A percentile compares a stretch with the other conserved stretches of the same genome.
Evolutionary conservation across 1,140 invertebrate genomes (phyloP).

Genomic region (Aphis craccivora): DNA sequence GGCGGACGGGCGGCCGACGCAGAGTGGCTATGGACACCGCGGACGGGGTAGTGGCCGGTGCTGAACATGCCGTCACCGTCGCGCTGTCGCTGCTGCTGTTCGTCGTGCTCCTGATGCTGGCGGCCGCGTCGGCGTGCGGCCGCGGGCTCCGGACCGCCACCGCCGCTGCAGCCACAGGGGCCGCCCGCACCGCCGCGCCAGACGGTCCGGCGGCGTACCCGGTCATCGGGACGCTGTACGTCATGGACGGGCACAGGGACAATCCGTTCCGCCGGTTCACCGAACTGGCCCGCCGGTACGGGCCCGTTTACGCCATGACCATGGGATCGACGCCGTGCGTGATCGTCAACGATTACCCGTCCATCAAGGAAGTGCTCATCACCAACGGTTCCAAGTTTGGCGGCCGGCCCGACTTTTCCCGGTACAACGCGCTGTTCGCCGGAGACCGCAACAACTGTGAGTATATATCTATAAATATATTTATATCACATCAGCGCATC

Average conservation of each 20-base stretch:
- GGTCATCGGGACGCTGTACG: slow-evolving; percentile 75
- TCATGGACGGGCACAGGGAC: slow-evolving; percentile 69
- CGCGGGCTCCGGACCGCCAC: not conserved
- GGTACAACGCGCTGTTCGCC: slow-evolving; percentile 78
- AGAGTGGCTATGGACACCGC: slow-evolving; percentile 49
- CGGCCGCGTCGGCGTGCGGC: not conserved
- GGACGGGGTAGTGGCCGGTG: slow-evolving; percentile 35
- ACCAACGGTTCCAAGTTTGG: slow-evolving; percentile 82
- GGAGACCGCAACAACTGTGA: slow-evolving; percentile 81
- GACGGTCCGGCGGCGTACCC: slow-evolving; percentile 75
- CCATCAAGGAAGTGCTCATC: slow-evolving; percentile 81
- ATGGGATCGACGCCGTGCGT: slow-evolving; percentile 76
- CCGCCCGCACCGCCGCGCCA: slow-evolving; percentile 61
- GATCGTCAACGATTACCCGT: slow-evolving; percentile 77
- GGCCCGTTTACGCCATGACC: slow-evolving; percentile 77
- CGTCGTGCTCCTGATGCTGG: not conserved
- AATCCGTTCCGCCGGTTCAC: slow-evolving; percentile 79
- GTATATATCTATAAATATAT: slow-evolving; percentile 64
- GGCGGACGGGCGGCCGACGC: not conserved
- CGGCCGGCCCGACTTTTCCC: slow-evolving; percentile 79
- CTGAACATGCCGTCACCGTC: not conserved
- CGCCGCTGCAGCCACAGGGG: not conserved
- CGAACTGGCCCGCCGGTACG: slow-evolving; percentile 73
- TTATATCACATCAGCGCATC: too few species aligned
- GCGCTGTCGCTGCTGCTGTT: not conserved